A percentile compares a stretch with the other conserved stretches of the same genome.
Evolutionary conservation across 2,888 invertebrate genomes (phyloP).

Genomic region (Ramazzottius varieornatus): DNA sequence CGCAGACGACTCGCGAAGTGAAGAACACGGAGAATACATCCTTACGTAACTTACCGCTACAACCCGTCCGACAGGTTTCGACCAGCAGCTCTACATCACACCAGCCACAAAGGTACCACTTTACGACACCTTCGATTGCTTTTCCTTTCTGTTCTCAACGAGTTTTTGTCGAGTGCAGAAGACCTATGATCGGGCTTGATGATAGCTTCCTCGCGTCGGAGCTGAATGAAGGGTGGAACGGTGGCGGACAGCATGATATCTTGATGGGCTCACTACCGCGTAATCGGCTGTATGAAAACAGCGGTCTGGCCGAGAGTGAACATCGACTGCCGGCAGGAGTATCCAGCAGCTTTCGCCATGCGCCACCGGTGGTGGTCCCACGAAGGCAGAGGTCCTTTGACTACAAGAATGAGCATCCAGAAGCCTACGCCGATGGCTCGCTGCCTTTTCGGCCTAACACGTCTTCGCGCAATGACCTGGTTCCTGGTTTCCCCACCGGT

Average conservation of each 20-base stretch:
- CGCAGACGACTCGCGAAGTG: not conserved
- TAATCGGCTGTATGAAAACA: not conserved
- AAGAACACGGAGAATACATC: not conserved
- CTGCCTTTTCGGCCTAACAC: not conserved
- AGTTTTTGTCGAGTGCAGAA: no score
- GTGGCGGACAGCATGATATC: not conserved
- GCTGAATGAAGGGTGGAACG: no score
- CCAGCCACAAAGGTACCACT: not conserved
- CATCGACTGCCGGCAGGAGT: not conserved
- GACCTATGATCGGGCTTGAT: no score
- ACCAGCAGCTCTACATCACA: not conserved
- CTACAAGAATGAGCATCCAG: not conserved
- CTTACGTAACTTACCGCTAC: not conserved
- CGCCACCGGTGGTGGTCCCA: not conserved
- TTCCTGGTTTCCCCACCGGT: constrained; percentile 10
- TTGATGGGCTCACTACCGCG: not conserved
- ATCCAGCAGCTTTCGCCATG: not conserved
- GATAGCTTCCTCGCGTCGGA: no score
- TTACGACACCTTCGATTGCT: no score
- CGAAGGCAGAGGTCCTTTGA: not conserved
- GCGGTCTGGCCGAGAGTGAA: not conserved
- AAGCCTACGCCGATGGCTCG: not conserved
- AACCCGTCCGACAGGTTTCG: no score
- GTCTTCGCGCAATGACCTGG: not conserved
- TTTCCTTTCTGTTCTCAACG: no score